These are phyloP conservation scores for Hiodon tergisus DNA, from an alignment of 2,113 vertebrate genomes.

Conservation along the genomic window DNA sequence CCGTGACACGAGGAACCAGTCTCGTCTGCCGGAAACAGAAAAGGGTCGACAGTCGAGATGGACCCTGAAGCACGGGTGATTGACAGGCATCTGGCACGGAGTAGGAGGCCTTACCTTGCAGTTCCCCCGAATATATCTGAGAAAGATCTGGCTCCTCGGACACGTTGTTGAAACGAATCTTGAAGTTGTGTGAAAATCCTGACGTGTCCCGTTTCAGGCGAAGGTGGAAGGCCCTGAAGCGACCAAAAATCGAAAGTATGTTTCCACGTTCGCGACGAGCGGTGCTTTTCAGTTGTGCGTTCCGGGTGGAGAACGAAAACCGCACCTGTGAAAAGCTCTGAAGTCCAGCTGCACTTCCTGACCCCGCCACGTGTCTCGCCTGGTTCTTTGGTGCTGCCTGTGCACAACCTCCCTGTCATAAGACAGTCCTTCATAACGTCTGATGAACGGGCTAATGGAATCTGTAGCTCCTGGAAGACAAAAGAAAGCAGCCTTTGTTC, in stretches of 20 bases:
- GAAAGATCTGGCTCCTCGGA: constrained; percentile 50
- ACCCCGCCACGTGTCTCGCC: constrained; percentile 31
- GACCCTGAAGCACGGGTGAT: background rate
- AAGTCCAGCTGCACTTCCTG: constrained; percentile 51
- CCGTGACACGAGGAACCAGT: constrained; percentile 64
- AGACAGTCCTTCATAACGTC: constrained; percentile 50
- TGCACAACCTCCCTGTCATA: constrained; percentile 50
- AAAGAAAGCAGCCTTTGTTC: background rate
- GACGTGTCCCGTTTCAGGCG: constrained; percentile 49
- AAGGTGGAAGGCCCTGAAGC: constrained; percentile 57
- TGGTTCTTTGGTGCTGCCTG: constrained; percentile 45
- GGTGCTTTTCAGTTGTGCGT: background rate
- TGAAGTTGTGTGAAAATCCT: constrained; percentile 54
- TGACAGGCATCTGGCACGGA: background rate
- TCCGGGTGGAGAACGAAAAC: background rate
- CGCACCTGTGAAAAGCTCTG: constrained; percentile 56
- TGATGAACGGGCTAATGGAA: constrained; percentile 50
- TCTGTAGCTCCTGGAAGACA: constrained; percentile 38
- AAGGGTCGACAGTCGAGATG: background rate
- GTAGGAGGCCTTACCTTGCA: constrained; percentile 54
- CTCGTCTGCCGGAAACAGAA: constrained; percentile 52
- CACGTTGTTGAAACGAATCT: constrained; percentile 39
- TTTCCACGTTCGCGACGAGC: too few species aligned
- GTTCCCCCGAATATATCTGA: constrained; percentile 63
- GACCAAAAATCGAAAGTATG: background rate